Evolutionary conservation across 2,113 vertebrate genomes (phyloP), one percentile per base, ranked within the genome.

Genomic region (Xyrauchen texanus): DNA sequence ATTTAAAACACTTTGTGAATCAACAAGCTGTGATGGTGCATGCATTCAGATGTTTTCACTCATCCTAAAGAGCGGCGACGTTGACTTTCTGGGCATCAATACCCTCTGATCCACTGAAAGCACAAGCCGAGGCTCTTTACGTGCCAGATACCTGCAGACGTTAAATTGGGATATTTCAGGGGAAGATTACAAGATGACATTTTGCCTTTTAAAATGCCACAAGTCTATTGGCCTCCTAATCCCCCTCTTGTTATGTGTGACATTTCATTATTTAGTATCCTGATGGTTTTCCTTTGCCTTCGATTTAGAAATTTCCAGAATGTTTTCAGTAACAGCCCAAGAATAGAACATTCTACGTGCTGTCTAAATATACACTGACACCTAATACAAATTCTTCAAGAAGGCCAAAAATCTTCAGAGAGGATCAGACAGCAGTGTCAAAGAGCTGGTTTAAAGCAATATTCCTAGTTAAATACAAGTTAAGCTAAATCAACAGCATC

Each of bases 151-250:
- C 78, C 65, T 80, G 83, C 81, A 71, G 42, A 45, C 83, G 75
- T 85, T 60, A 82, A 85, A 85, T 80, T 82, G 81, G 83, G 44
- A 78, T 82, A 82, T 85, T 82, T 82, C 78, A 70, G 62, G 57
- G 57, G 74, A 61, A 85, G 81, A 82, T 85, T 85, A 85, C 49
- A 75, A 75, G 72, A 53, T 85, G 81, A 85, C 81, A 82, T 85
- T 85, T 82, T 74, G 73, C 80, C 74, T 85, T 70, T 82, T 82
- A 80, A 80, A 80, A 80, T 34, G 21, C 21, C 21, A 34, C 3
- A 34, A 1, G 75, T 75, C 65, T 49, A 61, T 74, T 65, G 78
- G 68, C 77, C 74, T 74, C 57, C 73, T 81, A 84, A 84, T 81
- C 82, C 78, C 60, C 51, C 75, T 61, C 44, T 68, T 58, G 49